Conservation (phyloP, 2,797 vertebrate species). For the Ispidina picta region DNA sequence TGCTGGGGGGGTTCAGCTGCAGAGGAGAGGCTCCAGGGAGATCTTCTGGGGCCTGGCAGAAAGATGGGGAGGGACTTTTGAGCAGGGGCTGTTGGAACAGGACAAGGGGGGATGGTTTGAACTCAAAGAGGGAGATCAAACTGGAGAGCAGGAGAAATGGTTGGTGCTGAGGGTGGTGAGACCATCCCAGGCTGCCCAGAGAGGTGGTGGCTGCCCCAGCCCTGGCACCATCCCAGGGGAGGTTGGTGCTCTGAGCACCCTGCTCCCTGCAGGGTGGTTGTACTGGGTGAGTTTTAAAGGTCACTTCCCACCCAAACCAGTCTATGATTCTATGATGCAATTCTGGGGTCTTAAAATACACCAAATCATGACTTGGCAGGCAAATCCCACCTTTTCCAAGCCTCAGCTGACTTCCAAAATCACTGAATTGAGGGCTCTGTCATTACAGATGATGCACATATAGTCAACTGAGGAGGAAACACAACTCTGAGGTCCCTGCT, state of each 20-base stretch:
- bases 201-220: too few species aligned
- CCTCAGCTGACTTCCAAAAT: background rate
- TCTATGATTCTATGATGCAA: background rate
- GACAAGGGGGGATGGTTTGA: too few species aligned
- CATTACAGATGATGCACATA: background rate
- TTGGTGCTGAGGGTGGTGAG: too few species aligned
- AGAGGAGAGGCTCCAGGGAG: too few species aligned
- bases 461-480: background rate
- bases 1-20: background rate
- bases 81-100: too few species aligned
- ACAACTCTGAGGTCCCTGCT: background rate
- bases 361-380: background rate
- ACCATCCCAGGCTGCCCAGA: too few species aligned
- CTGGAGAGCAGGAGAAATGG: too few species aligned
- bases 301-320: background rate
- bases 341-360: background rate
- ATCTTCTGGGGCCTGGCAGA: too few species aligned
- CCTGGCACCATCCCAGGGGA: background rate
- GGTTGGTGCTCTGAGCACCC: background rate
- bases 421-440: background rate
- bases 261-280: background rate
- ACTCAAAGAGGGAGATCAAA: too few species aligned
- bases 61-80: too few species aligned
- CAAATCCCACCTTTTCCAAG: background rate
- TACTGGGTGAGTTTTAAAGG: background rate